phyloP scores from a whole-genome alignment of 2,113 vertebrate species.

The Cephalopholis sonnerati region DNA sequence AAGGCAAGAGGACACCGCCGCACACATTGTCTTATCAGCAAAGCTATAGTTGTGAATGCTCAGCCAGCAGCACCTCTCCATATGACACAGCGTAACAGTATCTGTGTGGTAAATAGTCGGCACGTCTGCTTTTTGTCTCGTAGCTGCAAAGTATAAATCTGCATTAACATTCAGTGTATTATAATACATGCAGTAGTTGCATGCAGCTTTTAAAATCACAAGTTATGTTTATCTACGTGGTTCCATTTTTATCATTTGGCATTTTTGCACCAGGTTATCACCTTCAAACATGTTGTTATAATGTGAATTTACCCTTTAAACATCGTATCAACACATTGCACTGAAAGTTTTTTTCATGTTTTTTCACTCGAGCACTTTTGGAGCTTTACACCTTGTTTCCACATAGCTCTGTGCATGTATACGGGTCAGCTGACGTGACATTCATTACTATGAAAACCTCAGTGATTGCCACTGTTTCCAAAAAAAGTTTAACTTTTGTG shows the following conservation, averaged over 20 bases:
- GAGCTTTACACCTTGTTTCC: conserved; percentile 24
- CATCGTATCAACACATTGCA: conserved; percentile 53
- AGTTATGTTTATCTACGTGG: not conserved
- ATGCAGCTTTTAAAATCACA: conserved; percentile 31
- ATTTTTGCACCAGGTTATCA: conserved; percentile 17
- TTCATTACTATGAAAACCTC: too few species aligned
- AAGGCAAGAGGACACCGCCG: conserved; percentile 51
- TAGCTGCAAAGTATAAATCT: conserved; percentile 39
- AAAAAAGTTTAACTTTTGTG: too few species aligned
- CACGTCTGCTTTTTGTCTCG: conserved; percentile 33
- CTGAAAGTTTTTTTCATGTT: conserved; percentile 16
- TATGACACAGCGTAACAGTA: conserved; percentile 61
- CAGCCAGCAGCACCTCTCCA: conserved; percentile 49
- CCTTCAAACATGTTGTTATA: not conserved
- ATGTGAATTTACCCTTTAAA: conserved; percentile 52
- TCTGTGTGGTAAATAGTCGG: conserved; percentile 49
- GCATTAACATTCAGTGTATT: conserved; percentile 20
- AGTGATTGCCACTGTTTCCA: too few species aligned
- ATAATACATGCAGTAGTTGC: conserved; percentile 35
- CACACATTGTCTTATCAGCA: conserved; percentile 68
- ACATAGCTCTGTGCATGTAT: too few species aligned
- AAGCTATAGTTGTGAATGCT: conserved; percentile 63
- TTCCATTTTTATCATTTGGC: conserved; percentile 18
- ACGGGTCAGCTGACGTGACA: too few species aligned
- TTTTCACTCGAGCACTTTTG: conserved; percentile 53